These are phyloP conservation scores for Scrobipalpa costella DNA, from an alignment of 2,888 invertebrate genomes.

Conservation along the genomic window DNA sequence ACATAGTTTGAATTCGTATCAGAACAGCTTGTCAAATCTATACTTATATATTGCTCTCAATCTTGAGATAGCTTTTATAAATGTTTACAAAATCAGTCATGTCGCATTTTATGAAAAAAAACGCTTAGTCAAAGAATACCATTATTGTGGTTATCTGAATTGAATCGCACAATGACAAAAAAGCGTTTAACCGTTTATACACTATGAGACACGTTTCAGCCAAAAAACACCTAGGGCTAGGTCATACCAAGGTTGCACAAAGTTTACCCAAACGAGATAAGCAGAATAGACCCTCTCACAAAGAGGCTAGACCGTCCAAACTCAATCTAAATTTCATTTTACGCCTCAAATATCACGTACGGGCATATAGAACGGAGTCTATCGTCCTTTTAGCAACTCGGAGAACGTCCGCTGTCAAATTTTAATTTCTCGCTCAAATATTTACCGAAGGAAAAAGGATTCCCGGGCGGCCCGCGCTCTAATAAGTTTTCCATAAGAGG, in stretches of 20 bases:
- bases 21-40: no score
- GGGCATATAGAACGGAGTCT: conserved; percentile 70
- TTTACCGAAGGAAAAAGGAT: conserved; percentile 81
- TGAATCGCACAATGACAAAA: conserved; percentile 5
- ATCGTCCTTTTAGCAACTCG: conserved; percentile 65
- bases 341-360: conserved; percentile 78
- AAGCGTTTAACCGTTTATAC: background rate
- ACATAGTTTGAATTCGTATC: no score
- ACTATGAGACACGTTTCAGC: background rate
- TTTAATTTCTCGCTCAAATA: conserved; percentile 82
- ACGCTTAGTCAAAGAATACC: background rate
- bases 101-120: background rate
- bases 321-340: conserved; percentile 80
- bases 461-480: conserved; percentile 78
- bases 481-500: conserved; percentile 81
- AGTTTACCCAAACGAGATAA: conserved; percentile 25
- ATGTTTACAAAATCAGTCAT: no score
- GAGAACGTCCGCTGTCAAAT: conserved; percentile 78
- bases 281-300: conserved; percentile 40
- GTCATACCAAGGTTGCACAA: conserved; percentile 24
- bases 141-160: conserved; percentile 5
- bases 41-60: no score
- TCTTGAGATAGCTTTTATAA: no score
- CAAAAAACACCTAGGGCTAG: conserved; percentile 16
- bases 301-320: conserved; percentile 66